Conservation (phyloP, 2,113 vertebrate genomes). For the Oriolus oriolus region DNA sequence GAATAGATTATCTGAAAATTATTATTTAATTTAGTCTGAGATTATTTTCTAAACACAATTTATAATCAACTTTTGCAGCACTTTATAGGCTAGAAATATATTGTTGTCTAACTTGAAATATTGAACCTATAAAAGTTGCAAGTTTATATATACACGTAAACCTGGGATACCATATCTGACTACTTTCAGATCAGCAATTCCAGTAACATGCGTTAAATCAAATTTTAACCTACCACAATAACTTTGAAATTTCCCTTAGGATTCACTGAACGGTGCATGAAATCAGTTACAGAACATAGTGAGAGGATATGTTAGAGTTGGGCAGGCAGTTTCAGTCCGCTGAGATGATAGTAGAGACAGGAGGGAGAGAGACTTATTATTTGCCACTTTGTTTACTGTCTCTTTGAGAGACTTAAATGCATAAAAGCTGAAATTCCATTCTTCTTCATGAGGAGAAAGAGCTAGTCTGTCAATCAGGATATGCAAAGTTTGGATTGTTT, state of each 20-base stretch:
- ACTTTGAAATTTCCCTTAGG: background rate
- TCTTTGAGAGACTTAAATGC: background rate
- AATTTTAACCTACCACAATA: background rate
- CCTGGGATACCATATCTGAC: background rate
- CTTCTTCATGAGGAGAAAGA: background rate
- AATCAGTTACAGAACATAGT: background rate
- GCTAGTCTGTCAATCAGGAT: background rate
- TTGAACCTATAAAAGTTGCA: background rate
- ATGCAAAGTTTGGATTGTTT: background rate
- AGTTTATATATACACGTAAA: background rate
- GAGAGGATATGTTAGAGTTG: background rate
- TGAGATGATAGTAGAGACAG: background rate
- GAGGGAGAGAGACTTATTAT: background rate
- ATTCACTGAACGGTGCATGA: background rate
- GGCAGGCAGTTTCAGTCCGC: background rate
- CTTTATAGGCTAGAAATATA: background rate
- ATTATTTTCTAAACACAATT: background rate
- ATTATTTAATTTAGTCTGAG: background rate
- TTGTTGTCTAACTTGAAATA: background rate
- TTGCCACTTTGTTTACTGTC: background rate
- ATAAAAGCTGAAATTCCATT: background rate
- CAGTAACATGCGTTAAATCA: background rate
- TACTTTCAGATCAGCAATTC: background rate
- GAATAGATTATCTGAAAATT: background rate
- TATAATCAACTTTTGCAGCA: background rate